Evolutionary conservation across 2,797 vertebrate species (phyloP).

Genomic region (Gastrophryne carolinensis): DNA sequence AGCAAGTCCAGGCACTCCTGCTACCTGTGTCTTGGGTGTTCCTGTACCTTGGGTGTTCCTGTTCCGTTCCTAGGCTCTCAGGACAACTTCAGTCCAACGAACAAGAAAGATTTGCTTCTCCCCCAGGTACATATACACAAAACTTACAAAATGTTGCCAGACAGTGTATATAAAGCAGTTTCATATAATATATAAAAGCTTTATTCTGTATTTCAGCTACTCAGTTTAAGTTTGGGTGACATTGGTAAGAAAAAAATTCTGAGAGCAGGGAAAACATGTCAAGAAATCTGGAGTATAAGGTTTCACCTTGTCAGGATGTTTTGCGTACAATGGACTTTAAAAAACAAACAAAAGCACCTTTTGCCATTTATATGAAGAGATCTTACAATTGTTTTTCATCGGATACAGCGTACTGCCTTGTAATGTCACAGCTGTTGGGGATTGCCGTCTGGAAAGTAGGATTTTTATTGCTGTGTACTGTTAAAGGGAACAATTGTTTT

Average conservation of each 20-base stretch:
- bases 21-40: no score
- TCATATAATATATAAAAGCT: not conserved
- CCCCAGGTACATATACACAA: no score
- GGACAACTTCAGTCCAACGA: no score
- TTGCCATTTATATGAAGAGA: slow-evolving; percentile 62
- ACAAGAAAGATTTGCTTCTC: no score
- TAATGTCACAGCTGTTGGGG: slow-evolving; percentile 58
- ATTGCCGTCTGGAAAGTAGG: slow-evolving; percentile 36
- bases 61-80: no score
- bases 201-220: slow-evolving; percentile 47
- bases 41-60: no score
- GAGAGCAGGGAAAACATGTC: slow-evolving; percentile 63
- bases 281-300: slow-evolving; percentile 56
- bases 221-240: slow-evolving; percentile 60
- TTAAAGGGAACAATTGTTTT: not conserved
- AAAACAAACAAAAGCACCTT: slow-evolving; percentile 63
- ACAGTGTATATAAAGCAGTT: not conserved
- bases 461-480: slow-evolving; percentile 7
- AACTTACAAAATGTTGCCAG: no score
- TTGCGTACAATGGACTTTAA: slow-evolving; percentile 56
- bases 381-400: slow-evolving; percentile 59
- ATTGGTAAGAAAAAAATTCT: slow-evolving; percentile 56
- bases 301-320: slow-evolving; percentile 68
- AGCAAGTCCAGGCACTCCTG: no score
- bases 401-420: slow-evolving; percentile 50